Percentiles rank a stretch among this genome's conserved stretches.
These are phyloP conservation scores for Mellilla xanthometata DNA, from an alignment of 2,888 invertebrate species.

Conservation along the genomic window DNA sequence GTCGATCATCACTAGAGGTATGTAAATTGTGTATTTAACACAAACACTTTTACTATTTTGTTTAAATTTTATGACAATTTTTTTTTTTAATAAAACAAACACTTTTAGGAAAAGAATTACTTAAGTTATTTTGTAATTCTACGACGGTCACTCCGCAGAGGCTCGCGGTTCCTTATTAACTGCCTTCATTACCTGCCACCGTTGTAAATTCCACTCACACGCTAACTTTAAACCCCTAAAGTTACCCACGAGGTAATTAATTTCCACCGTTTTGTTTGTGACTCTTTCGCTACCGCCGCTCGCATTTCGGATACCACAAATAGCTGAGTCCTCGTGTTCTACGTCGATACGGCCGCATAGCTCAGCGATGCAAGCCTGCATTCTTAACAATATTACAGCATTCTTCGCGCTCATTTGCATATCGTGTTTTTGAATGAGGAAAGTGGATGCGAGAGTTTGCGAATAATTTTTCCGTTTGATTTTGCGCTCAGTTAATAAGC, in stretches of 20 bases:
- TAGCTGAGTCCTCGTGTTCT: conserved; percentile 11
- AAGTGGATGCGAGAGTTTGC: conserved; percentile 35
- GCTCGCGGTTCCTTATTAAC: conserved; percentile 15
- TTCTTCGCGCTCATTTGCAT: conserved; percentile 28
- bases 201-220: conserved; percentile 27
- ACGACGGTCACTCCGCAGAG: conserved; percentile 14
- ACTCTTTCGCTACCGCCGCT: conserved; percentile 13
- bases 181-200: conserved; percentile 17
- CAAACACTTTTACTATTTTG: too few relatives aligned
- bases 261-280: conserved; percentile 18
- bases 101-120: too few relatives aligned
- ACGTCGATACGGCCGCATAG: conserved; percentile 23
- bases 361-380: conserved; percentile 23
- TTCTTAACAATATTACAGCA: conserved; percentile 27
- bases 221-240: conserved; percentile 22
- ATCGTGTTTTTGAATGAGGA: conserved; percentile 10
- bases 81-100: too few relatives aligned
- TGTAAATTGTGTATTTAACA: not conserved
- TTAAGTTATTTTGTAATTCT: too few relatives aligned
- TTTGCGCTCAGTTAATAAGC: conserved; percentile 53
- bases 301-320: conserved; percentile 20
- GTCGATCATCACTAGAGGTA: not conserved
- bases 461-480: conserved; percentile 50
- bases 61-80: too few relatives aligned
- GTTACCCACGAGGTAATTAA: conserved; percentile 22